Conservation (phyloP, 2,113 vertebrate species). For the pig (Sus scrofa) region T2T-Sscrofa CM000815.6:90179501-90180000, state of each 20-base stretch:
- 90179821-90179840: not conserved
- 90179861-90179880: not conserved
- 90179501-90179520: not conserved
- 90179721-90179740: not conserved
- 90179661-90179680: not conserved
- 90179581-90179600: not conserved
- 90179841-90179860: not conserved
- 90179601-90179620: not conserved
- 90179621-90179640: not conserved
- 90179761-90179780: not conserved
- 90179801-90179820: not conserved
- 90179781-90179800: not conserved
- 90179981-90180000: not conserved
- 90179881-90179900: not conserved
- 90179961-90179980: not conserved
- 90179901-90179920: not conserved
- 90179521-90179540: not conserved
- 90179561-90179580: not conserved
- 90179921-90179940: not conserved
- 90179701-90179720: not conserved
- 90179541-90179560: not conserved
- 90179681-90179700: not conserved
- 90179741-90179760: fast-evolving
- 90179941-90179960: not conserved
- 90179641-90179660: not conserved